Conservation (phyloP, 2,888 invertebrate species). For the Mayetiola destructor region DNA sequence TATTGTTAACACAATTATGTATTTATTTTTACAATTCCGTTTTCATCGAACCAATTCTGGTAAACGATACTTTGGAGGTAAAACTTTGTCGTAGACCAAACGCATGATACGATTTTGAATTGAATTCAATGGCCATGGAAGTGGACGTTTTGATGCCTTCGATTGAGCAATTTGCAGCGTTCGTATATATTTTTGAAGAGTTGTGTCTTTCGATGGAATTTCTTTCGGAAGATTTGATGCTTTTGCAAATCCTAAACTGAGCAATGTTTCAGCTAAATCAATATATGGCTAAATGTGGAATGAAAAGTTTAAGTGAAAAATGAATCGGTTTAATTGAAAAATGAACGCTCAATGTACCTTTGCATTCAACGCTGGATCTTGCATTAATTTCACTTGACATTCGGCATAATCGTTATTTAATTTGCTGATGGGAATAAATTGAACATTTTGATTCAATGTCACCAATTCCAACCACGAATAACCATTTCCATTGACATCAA, state of each 20-base stretch:
- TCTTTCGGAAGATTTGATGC: slow-evolving; percentile 19
- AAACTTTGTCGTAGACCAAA: slow-evolving; percentile 16
- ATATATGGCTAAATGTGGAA: slow-evolving; percentile 20
- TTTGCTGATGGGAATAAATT: slow-evolving; percentile 34
- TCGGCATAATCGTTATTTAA: slow-evolving; percentile 31
- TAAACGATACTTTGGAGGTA: slow-evolving; percentile 25
- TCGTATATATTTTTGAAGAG: slow-evolving; percentile 27
- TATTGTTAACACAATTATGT: too few relatives aligned
- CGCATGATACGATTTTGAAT: slow-evolving; percentile 17
- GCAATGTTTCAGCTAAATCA: slow-evolving; percentile 30
- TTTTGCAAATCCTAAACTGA: slow-evolving; percentile 31
- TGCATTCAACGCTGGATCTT: not conserved
- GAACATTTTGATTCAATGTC: slow-evolving; percentile 32
- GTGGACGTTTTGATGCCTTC: slow-evolving; percentile 24
- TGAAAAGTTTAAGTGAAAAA: not conserved
- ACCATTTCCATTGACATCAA: slow-evolving; percentile 31
- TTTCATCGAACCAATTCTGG: slow-evolving; percentile 28
- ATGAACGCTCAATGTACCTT: not conserved
- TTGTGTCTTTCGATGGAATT: slow-evolving; percentile 14
- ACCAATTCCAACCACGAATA: slow-evolving; percentile 38
- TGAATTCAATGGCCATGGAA: slow-evolving; percentile 20
- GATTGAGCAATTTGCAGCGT: slow-evolving; percentile 21
- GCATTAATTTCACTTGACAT: slow-evolving; percentile 33
- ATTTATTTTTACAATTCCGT: not conserved
- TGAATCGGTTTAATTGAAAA: not conserved